A percentile compares a stretch with the other conserved stretches of the same genome.
Evolutionary conservation across 2,888 invertebrate species (phyloP).

Genomic region (Pristionchus mayeri): DNA sequence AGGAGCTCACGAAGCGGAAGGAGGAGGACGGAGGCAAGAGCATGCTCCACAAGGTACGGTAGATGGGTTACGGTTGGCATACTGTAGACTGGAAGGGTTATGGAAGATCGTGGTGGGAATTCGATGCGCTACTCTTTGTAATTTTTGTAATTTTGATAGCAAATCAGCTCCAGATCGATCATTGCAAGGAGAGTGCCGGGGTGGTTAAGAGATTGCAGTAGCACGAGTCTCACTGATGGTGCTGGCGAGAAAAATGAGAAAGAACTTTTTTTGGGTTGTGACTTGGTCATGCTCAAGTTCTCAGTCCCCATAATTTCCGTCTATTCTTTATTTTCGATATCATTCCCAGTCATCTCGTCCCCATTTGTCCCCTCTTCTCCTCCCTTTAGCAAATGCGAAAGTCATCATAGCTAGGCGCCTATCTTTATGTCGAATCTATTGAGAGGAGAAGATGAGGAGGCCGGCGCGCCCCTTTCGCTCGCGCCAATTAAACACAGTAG

Average conservation of each 20-base stretch:
- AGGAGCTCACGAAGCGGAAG: conserved; percentile 32
- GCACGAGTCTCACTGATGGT: background rate
- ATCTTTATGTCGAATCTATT: conserved; percentile 44
- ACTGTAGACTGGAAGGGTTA: too few species aligned
- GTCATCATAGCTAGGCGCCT: conserved; percentile 36
- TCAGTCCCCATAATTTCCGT: too few species aligned
- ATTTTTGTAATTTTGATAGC: too few species aligned
- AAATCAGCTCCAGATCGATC: too few species aligned
- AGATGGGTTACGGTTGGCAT: background rate
- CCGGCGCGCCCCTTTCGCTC: conserved; percentile 2
- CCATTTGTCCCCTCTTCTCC: background rate
- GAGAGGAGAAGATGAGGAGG: background rate
- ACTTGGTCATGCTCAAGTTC: background rate
- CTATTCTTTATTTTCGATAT: background rate
- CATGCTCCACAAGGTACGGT: conserved; percentile 44
- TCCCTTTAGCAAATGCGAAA: conserved; percentile 11
- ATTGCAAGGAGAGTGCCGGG: background rate
- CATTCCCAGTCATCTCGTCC: conserved; percentile 28
- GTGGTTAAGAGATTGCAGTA: background rate
- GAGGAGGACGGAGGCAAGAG: conserved; percentile 29
- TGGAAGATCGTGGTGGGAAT: too few species aligned
- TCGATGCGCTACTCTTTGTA: too few species aligned
- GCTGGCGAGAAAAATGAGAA: background rate
- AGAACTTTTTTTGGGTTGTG: background rate
- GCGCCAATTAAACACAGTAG: conserved; percentile 7